phyloP scores from a whole-genome alignment of 1,140 invertebrate genomes.

The Achroia grisella region DNA sequence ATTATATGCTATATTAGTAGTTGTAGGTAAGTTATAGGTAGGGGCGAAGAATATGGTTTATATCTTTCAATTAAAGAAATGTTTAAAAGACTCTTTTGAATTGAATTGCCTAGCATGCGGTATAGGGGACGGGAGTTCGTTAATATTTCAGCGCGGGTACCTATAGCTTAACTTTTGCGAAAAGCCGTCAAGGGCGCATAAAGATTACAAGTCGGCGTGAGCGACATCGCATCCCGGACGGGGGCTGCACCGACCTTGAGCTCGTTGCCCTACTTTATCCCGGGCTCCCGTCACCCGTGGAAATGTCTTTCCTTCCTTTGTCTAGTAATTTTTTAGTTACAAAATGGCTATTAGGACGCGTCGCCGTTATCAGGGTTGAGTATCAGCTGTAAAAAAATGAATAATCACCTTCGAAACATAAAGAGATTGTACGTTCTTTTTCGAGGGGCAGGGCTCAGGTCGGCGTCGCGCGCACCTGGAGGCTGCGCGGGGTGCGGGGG shows the following conservation, averaged over 20 bases:
- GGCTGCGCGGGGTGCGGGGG: conserved; percentile 40
- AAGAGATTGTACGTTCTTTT: conserved; percentile 29
- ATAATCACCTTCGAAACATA: conserved; percentile 4
- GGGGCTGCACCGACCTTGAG: conserved; percentile 53
- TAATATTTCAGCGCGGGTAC: conserved; percentile 8
- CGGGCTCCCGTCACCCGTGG: not conserved
- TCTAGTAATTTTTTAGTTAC: no score
- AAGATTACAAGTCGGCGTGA: conserved; percentile 21
- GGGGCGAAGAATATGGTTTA: not conserved
- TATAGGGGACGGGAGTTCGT: not conserved
- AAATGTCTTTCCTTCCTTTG: not conserved
- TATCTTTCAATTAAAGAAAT: not conserved
- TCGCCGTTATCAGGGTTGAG: not conserved
- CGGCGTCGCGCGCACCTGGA: conserved; percentile 49
- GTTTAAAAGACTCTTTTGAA: no score
- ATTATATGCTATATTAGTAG: no score
- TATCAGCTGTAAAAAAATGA: not conserved
- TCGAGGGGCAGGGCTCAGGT: conserved; percentile 54
- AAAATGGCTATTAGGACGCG: not conserved
- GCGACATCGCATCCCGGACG: conserved; percentile 21
- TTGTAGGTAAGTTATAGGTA: not conserved
- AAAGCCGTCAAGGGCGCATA: conserved; percentile 30
- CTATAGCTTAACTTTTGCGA: conserved; percentile 9
- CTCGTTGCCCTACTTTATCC: conserved; percentile 37
- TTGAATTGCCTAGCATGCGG: conserved; percentile 3